Evolutionary conservation across 2,888 invertebrate species (phyloP), one percentile per base, ranked within the genome.

Genomic region (Lagria hirta): DNA sequence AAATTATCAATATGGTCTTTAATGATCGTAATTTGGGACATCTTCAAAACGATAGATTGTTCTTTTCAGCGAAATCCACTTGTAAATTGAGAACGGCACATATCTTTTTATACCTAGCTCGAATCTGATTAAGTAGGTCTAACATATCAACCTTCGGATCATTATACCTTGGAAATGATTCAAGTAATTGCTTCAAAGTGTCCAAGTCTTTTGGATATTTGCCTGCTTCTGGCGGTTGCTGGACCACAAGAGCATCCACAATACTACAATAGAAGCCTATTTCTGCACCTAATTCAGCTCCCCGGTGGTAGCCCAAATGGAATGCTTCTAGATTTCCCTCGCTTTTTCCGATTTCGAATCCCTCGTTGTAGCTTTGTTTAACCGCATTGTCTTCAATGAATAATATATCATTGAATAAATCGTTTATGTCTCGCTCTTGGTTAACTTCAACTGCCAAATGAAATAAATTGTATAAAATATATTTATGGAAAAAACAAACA

Each of bases 271-370:
- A 89, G 62, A 79, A 82, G 4, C 90, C 91, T 61, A 92, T 70
- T 71, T 89, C 88, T 27, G 82, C 78, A 2, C 89, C 89, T 10
- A 90, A 63, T 64, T 85, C 81, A 34, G 83, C 79, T 5, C 88
- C 89, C 68, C 83, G 80, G 49, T 88, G 85, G 65, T 86, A 88
- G 1, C 91, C 91, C 47, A 84, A 71, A 65, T 86, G 85, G 64
- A 77, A 86, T 1, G 82, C 86, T 63, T 84, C 82, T 10, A 79
- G 63, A 57, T 80, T 83, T 2, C 83, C 86, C 57, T 81, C 76
- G 17, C 70, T 67, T 32, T 68, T 68, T 1, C 88, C 88, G 54
- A 75, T 75, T 43, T 72, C 63, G 49, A 75, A 81, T 3, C 90
- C 91, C 70, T 87, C 82, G 35, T 80, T 65, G 65, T 83, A 88